These are phyloP conservation scores for Drosophila micromelanica DNA, from an alignment of 1,140 invertebrate genomes.

Conservation along the genomic window DNA sequence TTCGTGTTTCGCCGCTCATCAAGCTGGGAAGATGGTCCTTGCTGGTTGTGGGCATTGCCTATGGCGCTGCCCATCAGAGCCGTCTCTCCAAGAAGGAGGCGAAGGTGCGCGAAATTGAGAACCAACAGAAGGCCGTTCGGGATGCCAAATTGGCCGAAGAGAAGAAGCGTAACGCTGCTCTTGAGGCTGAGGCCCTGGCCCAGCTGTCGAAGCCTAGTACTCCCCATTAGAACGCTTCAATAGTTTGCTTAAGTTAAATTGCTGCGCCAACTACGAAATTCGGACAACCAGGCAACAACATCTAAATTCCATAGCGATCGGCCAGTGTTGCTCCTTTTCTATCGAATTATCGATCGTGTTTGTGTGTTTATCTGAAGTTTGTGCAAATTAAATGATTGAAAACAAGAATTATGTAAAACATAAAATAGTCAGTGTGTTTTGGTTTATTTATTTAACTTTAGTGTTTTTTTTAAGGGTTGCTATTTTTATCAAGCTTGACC, in stretches of 20 bases:
- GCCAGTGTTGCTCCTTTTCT: constrained; percentile 34
- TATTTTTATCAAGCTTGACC: background rate
- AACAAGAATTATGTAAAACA: constrained; percentile 54
- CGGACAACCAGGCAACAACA: constrained; percentile 20
- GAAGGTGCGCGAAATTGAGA: constrained; percentile 87
- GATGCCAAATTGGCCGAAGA: constrained; percentile 89
- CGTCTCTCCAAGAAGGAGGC: constrained; percentile 88
- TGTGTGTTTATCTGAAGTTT: constrained; percentile 45
- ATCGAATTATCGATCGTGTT: constrained; percentile 39
- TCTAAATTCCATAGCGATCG: constrained; percentile 43
- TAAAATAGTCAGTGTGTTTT: constrained; percentile 5
- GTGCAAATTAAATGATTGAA: constrained; percentile 55
- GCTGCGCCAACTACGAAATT: constrained; percentile 10
- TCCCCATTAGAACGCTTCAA: constrained; percentile 35
- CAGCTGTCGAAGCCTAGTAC: constrained; percentile 64
- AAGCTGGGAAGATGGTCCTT: constrained; percentile 90
- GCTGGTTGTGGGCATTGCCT: constrained; percentile 87
- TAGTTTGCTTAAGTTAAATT: constrained; percentile 48
- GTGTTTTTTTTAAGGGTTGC: background rate
- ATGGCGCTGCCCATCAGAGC: constrained; percentile 89
- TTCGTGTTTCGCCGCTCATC: constrained; percentile 90
- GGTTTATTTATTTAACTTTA: background rate
- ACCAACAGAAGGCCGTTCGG: constrained; percentile 87
- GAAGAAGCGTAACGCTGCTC: constrained; percentile 86
- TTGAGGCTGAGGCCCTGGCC: constrained; percentile 70